Evolutionary conservation across 2,113 vertebrate genomes (phyloP), one percentile per base, ranked within the genome.

Genomic region (Thryonomys swinderianus): DNA sequence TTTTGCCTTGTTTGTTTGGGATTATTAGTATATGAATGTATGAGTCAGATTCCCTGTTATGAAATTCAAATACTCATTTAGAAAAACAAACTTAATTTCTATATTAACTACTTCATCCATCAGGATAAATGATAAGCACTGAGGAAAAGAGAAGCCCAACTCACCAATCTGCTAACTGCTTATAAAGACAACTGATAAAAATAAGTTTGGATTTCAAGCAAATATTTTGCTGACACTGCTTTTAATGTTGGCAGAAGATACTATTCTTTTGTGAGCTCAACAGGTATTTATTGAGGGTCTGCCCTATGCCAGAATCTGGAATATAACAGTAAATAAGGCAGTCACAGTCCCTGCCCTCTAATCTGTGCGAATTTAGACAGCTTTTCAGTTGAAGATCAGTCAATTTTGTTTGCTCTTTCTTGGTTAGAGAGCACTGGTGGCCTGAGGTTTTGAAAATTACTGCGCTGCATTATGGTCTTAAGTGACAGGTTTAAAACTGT

Each of bases 61-160:
- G 40, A 93, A 95, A 89, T 64, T 87, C 0, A 79, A 92, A 93
- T 61, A 74, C 25, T 74, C 57, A 71, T 18, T 20, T 69, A 20
- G 42, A 85, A 91, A 91, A 73, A 32, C n/a, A 55, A 59, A n/a
- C n/a, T 74, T n/a, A 57, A 67, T 59, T 76, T 90, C 55, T 8
- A 78, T 18, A 88, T 23, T 40, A 84, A 71, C 45, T 76, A 64
- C 32, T 85, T 80, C 90, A 66, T 48, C 74, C 16, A 83, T 34
- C 25, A 81, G 45, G 45, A 92, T 78, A 76, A 57, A 71, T 48
- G 42, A 42, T 53, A 87, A 81, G 1, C 40, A 48, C 13, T 25
- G 11, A 61, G n/a, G 87, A 40, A 53, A 76, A 89, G 27, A 79
- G 61, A 91, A 95, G 76, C n/a, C 82, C 9, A 84, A 67, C 61